These are phyloP conservation scores for Scolanthus callimorphus DNA, from an alignment of 92 coral and sea anemone genomes.

Conservation along the genomic window DNA sequence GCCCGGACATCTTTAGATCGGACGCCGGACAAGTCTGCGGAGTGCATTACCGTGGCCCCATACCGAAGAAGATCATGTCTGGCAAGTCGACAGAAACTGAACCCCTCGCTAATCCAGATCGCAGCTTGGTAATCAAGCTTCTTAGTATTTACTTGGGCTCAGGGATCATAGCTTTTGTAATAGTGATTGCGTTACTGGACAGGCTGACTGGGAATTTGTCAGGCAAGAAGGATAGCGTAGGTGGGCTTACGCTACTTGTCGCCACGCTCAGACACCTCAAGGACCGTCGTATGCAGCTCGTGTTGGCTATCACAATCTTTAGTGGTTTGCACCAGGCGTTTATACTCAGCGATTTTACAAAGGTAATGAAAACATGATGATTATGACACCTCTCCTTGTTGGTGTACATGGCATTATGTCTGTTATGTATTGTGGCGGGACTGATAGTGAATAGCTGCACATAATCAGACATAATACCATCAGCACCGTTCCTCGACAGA, in stretches of 20 bases:
- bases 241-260: constrained; percentile 42
- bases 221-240: constrained; percentile 45
- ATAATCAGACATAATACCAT: too few species aligned
- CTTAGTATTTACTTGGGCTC: constrained; percentile 57
- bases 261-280: constrained; percentile 59
- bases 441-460: too few species aligned
- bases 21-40: constrained; percentile 70
- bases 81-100: constrained; percentile 8
- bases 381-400: too few species aligned
- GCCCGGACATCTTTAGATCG: constrained; percentile 33
- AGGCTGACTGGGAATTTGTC: constrained; percentile 49
- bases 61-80: too few species aligned
- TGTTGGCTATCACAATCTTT: constrained; percentile 64
- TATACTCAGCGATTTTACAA: constrained; percentile 73
- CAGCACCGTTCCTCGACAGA: too few species aligned
- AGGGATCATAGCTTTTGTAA: constrained; percentile 48
- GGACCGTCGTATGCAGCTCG: constrained; percentile 61
- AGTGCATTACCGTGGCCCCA: constrained; percentile 47
- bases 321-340: constrained; percentile 81
- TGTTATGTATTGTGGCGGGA: too few species aligned
- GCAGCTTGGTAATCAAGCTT: constrained; percentile 44
- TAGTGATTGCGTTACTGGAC: constrained; percentile 40
- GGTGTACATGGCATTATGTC: too few species aligned
- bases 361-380: too few species aligned
- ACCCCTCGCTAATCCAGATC: constrained; percentile 53